phyloP scores from a whole-genome alignment of 2,113 vertebrate species.

The Sceloporus undulatus region DNA sequence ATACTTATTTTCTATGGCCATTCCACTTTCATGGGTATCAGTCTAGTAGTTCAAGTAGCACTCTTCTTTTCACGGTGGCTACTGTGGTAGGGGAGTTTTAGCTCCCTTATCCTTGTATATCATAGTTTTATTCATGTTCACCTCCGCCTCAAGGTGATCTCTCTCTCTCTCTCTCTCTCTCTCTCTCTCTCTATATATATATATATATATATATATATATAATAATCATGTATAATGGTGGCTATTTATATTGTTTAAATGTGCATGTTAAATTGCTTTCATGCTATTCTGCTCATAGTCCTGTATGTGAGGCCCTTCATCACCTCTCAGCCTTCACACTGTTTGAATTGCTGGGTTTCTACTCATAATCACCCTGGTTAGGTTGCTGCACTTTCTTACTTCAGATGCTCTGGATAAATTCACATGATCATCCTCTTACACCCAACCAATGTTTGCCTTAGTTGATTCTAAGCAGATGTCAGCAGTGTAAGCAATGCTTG shows the following conservation, averaged over 20 bases:
- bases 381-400: neutral
- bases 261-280: neutral
- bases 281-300: neutral
- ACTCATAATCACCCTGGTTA: neutral
- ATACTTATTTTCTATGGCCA: neutral
- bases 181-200: no score
- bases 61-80: neutral
- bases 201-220: no score
- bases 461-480: neutral
- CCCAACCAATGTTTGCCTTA: neutral
- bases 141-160: neutral
- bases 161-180: no score
- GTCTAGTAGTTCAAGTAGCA: neutral
- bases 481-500: neutral
- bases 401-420: neutral
- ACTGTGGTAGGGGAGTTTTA: neutral
- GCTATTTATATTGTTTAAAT: neutral
- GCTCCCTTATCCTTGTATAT: neutral
- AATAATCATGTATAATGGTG: neutral
- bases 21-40: no score
- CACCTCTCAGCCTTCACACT: neutral
- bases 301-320: neutral
- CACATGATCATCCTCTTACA: neutral
- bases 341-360: neutral
- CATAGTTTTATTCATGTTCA: neutral